Percentiles rank a stretch among this genome's conserved stretches.
Conservation (phyloP, 2,888 invertebrate genomes). For the Pammene fasciana region DNA sequence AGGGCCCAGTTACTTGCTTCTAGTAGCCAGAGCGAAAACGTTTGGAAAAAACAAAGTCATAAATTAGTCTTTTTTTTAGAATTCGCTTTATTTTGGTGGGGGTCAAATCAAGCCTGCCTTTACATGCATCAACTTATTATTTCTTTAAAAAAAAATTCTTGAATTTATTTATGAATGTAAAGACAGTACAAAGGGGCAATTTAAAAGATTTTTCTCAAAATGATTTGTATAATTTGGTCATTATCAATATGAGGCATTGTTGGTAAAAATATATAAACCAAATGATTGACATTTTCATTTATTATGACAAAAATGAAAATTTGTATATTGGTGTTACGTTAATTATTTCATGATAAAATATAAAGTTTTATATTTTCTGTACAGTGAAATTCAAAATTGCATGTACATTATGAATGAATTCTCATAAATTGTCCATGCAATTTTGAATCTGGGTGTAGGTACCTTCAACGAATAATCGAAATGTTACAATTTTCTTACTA, state of each 20-base stretch:
- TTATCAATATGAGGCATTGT: constrained; percentile 14
- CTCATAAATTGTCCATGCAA: too few relatives aligned
- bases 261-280: constrained; percentile 13
- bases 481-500: too few relatives aligned
- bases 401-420: too few relatives aligned
- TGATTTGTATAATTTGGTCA: constrained; percentile 12
- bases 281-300: constrained; percentile 10
- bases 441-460: too few relatives aligned
- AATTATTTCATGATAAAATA: too few relatives aligned
- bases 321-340: too few relatives aligned
- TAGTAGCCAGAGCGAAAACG: constrained; percentile 83
- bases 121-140: constrained; percentile 15
- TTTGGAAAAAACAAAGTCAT: constrained; percentile 63
- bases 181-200: constrained; percentile 16
- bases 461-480: too few relatives aligned
- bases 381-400: too few relatives aligned
- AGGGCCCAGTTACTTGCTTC: constrained; percentile 78
- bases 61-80: constrained; percentile 60
- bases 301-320: too few relatives aligned
- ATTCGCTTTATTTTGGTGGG: constrained; percentile 47
- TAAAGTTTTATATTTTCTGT: too few relatives aligned
- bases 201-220: constrained; percentile 13
- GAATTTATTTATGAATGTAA: constrained; percentile 26
- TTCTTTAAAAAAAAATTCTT: too few relatives aligned
- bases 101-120: constrained; percentile 17